Evolutionary conservation across 2,797 vertebrate species (phyloP), one percentile per base, ranked within the genome.

Genomic region (Gymnocypris eckloni): DNA sequence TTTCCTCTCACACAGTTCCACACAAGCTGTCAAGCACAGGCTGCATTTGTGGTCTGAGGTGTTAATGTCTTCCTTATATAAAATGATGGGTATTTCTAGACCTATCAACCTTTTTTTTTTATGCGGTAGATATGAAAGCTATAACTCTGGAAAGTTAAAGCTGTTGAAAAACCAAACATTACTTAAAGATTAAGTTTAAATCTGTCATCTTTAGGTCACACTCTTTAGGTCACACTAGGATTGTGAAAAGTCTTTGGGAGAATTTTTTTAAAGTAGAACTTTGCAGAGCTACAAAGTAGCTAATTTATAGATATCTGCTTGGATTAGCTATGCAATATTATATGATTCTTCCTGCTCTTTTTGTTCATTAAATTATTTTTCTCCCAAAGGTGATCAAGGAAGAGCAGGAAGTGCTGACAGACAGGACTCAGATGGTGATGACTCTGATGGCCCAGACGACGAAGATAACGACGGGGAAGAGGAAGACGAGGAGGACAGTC

Each of bases 401-500:
- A 96, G 96, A 39, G 93, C 94, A 79, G 90, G 94, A 91, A 93
- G 94, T 76, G 95, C 92, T 0, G 98, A 99, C 86, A 95, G 95
- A 0, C 95, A 95, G 33, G 97, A 97, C 18, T 98, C 97, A 0
- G 98, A 99, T 0, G 97, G 93, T 0, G 98, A 99, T n/a, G 98
- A 99, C 86, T 99, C 98, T 0, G 98, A 99, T 6, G 97, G 96
- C 8, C 94, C 95, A 0, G 98, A 99, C 4, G 98, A 99, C 1
- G 98, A 99, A 41, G 98, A 99, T 59, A 97, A 98, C 2, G 98
- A 99, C 11, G 97, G 97, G 0, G 97, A 98, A 1, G 98, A 99
- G 37, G 98, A 99, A 2, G 98, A 99, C 0, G 98, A 99, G 67
- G 98, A 99, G 22, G 98, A 99, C 91, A 99, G 98, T 92, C 98